These are phyloP conservation scores for Epicauta chinensis DNA, from an alignment of 1,140 invertebrate genomes.

Conservation along the genomic window DNA sequence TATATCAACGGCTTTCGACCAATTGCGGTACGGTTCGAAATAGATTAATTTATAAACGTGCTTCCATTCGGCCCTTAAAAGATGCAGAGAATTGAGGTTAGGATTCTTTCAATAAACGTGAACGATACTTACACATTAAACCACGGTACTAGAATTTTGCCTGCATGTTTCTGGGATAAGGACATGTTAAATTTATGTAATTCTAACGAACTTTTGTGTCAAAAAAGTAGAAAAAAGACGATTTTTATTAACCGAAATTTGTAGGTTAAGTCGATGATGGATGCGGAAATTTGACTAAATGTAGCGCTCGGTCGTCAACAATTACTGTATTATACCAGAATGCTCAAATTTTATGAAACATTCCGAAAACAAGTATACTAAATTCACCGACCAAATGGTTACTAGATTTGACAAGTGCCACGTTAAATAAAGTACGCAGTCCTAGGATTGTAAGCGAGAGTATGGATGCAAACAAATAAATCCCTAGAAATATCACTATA, in stretches of 20 bases:
- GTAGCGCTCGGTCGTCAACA: too few relatives aligned
- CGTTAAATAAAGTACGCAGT: too few relatives aligned
- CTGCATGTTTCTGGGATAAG: conserved; percentile 34
- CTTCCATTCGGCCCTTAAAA: conserved; percentile 51
- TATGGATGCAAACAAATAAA: too few relatives aligned
- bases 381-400: too few relatives aligned
- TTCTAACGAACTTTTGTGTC: background rate
- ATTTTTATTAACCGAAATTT: background rate
- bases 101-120: conserved; percentile 1
- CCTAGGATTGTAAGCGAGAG: too few relatives aligned
- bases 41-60: conserved; percentile 50
- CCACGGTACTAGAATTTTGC: conserved; percentile 35
- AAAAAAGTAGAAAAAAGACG: background rate
- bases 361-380: too few relatives aligned
- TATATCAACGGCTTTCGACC: conserved; percentile 47
- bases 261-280: too few relatives aligned
- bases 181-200: conserved; percentile 21
- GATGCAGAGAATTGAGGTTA: conserved; percentile 9
- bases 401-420: too few relatives aligned
- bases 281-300: too few relatives aligned
- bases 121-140: conserved; percentile 29
- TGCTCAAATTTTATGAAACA: too few relatives aligned
- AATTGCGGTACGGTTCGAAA: conserved; percentile 40
- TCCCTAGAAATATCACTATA: too few relatives aligned
- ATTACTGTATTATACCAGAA: too few relatives aligned